phyloP scores from a whole-genome alignment of 2,797 vertebrate species.

The Petrocephalus schoutedeni region DNA sequence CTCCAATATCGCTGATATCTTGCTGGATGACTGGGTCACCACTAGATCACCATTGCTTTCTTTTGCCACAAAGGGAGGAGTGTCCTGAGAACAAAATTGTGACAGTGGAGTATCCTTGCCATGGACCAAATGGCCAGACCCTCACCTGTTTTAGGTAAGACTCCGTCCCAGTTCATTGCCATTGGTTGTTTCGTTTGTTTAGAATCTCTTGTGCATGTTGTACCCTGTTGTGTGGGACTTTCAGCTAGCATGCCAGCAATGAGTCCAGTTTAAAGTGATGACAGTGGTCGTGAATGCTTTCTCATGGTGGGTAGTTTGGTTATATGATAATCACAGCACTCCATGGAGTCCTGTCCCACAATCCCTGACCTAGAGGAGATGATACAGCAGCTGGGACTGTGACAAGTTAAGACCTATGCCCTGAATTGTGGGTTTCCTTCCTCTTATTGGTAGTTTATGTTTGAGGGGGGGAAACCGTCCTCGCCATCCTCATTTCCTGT shows the following conservation, averaged over 20 bases:
- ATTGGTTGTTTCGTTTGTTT: neutral
- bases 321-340: neutral
- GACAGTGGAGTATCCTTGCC: slow-evolving; percentile 66
- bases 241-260: neutral
- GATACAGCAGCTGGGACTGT: neutral
- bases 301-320: neutral
- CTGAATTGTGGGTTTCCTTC: slow-evolving; percentile 8
- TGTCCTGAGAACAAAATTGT: slow-evolving; percentile 68
- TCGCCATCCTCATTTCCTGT: slow-evolving; percentile 29
- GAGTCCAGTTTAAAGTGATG: neutral
- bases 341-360: neutral
- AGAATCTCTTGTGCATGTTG: neutral
- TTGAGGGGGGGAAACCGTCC: slow-evolving; percentile 34
- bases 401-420: neutral
- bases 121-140: slow-evolving; percentile 56
- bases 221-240: neutral
- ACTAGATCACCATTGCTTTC: neutral
- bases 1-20: neutral
- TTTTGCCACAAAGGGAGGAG: slow-evolving; percentile 44
- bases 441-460: slow-evolving; percentile 33
- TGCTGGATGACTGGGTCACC: neutral
- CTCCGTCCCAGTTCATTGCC: neutral
- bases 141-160: slow-evolving; percentile 68
- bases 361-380: neutral
- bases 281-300: neutral